Conservation (phyloP, 2,113 vertebrate species). For the Empidonax alnorum region DNA sequence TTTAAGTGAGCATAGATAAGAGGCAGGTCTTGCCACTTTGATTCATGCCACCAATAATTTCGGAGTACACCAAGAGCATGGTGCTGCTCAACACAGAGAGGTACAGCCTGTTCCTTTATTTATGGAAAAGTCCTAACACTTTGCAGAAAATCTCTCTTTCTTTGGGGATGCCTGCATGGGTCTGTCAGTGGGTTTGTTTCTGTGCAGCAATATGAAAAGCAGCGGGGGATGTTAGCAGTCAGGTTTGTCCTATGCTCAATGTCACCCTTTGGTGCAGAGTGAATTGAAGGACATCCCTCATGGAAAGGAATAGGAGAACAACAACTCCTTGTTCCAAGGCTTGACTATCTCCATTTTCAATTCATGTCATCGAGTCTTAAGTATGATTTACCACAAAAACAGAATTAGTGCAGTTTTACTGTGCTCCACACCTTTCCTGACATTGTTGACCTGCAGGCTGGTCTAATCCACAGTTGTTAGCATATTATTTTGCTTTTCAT, state of each 20-base stretch:
- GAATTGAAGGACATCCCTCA: background rate
- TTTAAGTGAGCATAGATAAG: background rate
- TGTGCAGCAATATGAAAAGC: background rate
- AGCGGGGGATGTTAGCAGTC: background rate
- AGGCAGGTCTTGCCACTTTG: conserved; percentile 2
- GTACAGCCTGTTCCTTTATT: background rate
- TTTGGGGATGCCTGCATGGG: background rate
- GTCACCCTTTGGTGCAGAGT: background rate
- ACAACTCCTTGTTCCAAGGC: background rate
- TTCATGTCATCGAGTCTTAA: background rate
- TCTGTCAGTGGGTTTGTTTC: background rate
- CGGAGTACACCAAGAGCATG: background rate
- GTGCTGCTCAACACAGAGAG: background rate
- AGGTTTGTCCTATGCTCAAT: background rate
- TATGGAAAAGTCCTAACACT: background rate
- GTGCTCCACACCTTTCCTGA: background rate
- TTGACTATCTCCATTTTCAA: background rate
- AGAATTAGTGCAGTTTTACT: background rate
- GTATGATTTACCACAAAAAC: background rate
- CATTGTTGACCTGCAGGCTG: background rate
- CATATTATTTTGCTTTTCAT: background rate
- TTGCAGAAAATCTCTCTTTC: background rate
- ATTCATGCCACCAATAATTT: background rate
- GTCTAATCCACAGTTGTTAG: background rate
- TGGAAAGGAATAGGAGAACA: background rate